These are phyloP conservation scores for Triplophysa yarkandensis DNA, from an alignment of 2,797 vertebrate species.

Conservation along the genomic window DNA sequence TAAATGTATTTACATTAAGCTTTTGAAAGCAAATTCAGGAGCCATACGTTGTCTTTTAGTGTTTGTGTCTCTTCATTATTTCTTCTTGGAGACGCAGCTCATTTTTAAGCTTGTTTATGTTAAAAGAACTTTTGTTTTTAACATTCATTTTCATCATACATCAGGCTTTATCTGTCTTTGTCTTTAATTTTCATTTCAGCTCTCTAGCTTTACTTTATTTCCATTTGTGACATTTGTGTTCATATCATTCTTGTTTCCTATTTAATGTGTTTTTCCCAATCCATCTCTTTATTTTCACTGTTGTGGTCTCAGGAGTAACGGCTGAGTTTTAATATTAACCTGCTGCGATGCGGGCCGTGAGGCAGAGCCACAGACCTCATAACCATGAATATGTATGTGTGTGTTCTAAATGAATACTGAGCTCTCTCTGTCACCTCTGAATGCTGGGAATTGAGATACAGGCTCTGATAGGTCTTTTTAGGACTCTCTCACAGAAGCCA, in stretches of 20 bases:
- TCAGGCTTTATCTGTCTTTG: background rate
- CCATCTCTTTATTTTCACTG: constrained; percentile 20
- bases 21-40: background rate
- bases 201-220: background rate
- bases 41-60: background rate
- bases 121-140: background rate
- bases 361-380: constrained; percentile 46
- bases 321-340: constrained; percentile 59
- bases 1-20: too few relatives aligned
- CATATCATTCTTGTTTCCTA: background rate
- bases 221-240: constrained; percentile 7
- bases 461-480: constrained; percentile 55
- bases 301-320: constrained; percentile 28
- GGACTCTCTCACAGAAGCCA: constrained; percentile 49
- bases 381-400: constrained; percentile 60
- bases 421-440: constrained; percentile 55
- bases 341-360: constrained; percentile 52
- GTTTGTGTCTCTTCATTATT: background rate
- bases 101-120: background rate
- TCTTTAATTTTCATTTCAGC: too few relatives aligned
- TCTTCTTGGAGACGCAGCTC: background rate
- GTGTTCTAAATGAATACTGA: constrained; percentile 54
- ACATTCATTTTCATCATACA: background rate
- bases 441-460: constrained; percentile 60
- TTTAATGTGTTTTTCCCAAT: background rate